Conservation (phyloP, 2,888 invertebrate species). For the Trissolcus brochymenae region DNA sequence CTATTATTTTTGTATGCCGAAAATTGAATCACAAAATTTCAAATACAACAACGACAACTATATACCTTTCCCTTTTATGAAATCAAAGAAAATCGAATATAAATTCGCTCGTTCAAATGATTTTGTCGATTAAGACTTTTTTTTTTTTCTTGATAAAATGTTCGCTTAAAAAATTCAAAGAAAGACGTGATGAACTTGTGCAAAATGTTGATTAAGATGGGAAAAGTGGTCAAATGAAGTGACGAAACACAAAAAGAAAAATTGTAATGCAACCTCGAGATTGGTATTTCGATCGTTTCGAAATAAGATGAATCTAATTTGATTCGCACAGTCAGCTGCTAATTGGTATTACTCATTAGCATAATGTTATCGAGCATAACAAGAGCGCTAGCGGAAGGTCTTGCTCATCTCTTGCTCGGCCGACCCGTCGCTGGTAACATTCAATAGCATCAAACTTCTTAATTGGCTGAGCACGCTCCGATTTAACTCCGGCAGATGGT, state of each 20-base stretch:
- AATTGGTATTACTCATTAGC: slow-evolving; percentile 65
- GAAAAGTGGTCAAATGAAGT: neutral
- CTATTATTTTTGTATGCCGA: no score
- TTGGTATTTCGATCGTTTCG: slow-evolving; percentile 40
- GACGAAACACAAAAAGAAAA: slow-evolving; percentile 7
- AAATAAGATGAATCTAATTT: slow-evolving; percentile 56
- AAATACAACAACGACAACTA: neutral
- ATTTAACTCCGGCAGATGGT: slow-evolving; percentile 60
- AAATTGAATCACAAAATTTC: neutral
- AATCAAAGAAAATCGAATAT: no score
- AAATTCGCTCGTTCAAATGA: no score
- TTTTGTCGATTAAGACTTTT: no score
- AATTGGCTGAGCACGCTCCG: slow-evolving; percentile 65
- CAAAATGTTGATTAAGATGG: no score
- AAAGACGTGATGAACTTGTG: no score
- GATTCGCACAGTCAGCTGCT: slow-evolving; percentile 56
- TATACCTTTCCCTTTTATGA: no score
- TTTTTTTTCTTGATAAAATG: no score
- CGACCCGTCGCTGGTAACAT: slow-evolving; percentile 59
- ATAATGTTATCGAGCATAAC: slow-evolving; percentile 62
- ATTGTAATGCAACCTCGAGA: slow-evolving; percentile 3
- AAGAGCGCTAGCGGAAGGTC: slow-evolving; percentile 51
- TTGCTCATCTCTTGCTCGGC: slow-evolving; percentile 55
- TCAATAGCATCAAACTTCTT: slow-evolving; percentile 66
- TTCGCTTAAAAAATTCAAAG: no score